Base-by-base conservation (phyloP, 2,797 vertebrate species). In the Columba guinea region DNA sequence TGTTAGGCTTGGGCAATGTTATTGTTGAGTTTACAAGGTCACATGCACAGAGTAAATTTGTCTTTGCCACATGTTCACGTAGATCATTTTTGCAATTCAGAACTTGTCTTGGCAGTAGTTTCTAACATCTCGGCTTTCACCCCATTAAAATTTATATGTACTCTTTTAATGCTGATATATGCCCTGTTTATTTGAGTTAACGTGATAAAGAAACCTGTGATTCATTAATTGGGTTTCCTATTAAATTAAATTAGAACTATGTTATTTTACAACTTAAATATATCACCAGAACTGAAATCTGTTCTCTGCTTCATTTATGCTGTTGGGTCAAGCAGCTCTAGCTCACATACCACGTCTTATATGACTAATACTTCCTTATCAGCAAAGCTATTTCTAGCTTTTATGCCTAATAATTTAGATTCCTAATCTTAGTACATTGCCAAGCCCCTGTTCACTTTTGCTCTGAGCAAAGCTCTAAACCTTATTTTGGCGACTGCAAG, bases 1-100 rank as follows among this genome's bases (percentile, higher is more conserved):
- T 68, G 20, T 44, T 21, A 41, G 39, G 14, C n/a, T 73, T 65
- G 76, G 73, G n/a, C 80, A 71, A 27, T 8, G n/a, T 62, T 77
- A 41, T 5, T 49, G 16, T n/a, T 70, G 64, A n/a, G 37, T 81
- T 94, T 81, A 32, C 39, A 13, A 58, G 39, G 26, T 30, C 6
- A 46, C 8, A 1, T 3, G 1, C 0, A 0, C 19, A 11, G 23
- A 48, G 6, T 52, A 14, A 75, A 34, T 9, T 37, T 2, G 1
- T 35, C 65, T 63, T 53, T 84, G 51, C 20, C 65, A 32, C 12
- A 0, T 12, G 21, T 37, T 59, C 37, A 34, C 0, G 0, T 13
- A 34, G 32, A 34, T 69, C 0, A 0, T 59, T 94, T 80, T 82
- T 55, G 68, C 30, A 56, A 16, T 34, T 89, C 28, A 70, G 44